Base-by-base conservation (phyloP, 2,888 invertebrate genomes). In the Abrostola triplasia region DNA sequence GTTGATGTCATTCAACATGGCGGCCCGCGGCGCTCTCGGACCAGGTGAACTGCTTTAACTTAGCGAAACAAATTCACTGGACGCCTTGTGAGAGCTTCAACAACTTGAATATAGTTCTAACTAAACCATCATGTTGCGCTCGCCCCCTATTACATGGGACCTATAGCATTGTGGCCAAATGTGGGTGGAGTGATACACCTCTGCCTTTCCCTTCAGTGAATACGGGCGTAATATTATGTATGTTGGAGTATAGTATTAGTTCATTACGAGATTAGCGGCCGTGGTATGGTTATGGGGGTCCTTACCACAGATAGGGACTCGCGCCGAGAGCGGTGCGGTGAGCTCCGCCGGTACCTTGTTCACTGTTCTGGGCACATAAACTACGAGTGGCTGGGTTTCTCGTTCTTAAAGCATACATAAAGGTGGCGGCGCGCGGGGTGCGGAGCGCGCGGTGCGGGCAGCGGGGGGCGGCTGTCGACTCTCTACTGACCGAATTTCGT, bases 401-500 rank as follows among this genome's bases (percentile, higher is more conserved):
- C 13, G 44, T 13, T 47, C 44, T 24, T 24, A 24, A 8, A 24
- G 44, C 44, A 47, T 47, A 47, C 10, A 47, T 47, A 47, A 24
- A 47, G 44, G 44, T 47, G 44, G 44, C 13, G 44, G 44, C 9
- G 6, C 8, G 44, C 13, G 9, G 24, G 24, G 13, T 4, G 44
- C 6, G 44, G 12, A 6, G 44, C 8, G 44, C 24, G 12, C 13
- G 4, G 13, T 42, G 35, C 36, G 12, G 38, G 24, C 38, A n/a
- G 48, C 48, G 13, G 9, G 8, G 44, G 11, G 36, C 5, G 36
- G 13, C 51, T 38, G 36, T 11, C 5, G 54, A 50, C 24, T 57
- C 36, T 36, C 47, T 41, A 36, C 41, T 53, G 61, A 57, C 54
- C 51, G 48, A 67, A 54, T 61, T 72, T 24, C 37, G 10, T 12